Base-by-base conservation (phyloP, 1,140 invertebrate genomes). In the Drosophila asahinai region DNA sequence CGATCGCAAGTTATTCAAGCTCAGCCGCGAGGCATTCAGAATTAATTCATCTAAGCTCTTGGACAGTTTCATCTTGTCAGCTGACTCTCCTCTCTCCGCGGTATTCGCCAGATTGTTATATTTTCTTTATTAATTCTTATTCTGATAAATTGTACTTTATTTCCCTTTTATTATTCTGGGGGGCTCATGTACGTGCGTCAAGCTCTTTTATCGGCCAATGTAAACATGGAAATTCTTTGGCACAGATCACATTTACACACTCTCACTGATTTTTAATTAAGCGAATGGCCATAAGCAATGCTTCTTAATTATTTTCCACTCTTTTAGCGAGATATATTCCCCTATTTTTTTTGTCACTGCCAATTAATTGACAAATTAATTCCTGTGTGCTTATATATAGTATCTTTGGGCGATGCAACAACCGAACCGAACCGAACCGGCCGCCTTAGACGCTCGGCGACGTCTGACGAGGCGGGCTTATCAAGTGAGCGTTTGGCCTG, bases 41-140 rank as follows among this genome's bases (percentile, higher is more conserved):
- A 93, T 92, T 71, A 93, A 61, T 55, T 93, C 92, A 55, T 93
- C 92, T 5, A 93, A 91, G 76, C 92, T 93, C 77, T 93, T 93
- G 42, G 92, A 92, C 54, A 93, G 60, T 83, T 93, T 93, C 92
- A 93, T 93, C 70, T 81, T 91, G 70, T 49, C 36, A 22, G 62
- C 19, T n/a, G 45, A 38, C 22, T 45, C 52, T 57, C 17, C 42
- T 30, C 49, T 12, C n/a, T 11, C n/a, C 11, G 2, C 49, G 25
- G 22, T 36, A 17, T 17, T 40, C 64, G 48, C 43, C 59, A 48
- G 48, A 25, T 38, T 17, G 27, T n/a, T 12, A 38, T 15, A 42
- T 57, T 40, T 57, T 42, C 60, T 70, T 68, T 42, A 65, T 43
- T 64, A 40, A 22, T n/a, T 45, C 6, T 36, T n/a, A 54, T 54